Evolutionary conservation across 2,888 invertebrate genomes (phyloP).

Genomic region (Hypomecis punctinalis): DNA sequence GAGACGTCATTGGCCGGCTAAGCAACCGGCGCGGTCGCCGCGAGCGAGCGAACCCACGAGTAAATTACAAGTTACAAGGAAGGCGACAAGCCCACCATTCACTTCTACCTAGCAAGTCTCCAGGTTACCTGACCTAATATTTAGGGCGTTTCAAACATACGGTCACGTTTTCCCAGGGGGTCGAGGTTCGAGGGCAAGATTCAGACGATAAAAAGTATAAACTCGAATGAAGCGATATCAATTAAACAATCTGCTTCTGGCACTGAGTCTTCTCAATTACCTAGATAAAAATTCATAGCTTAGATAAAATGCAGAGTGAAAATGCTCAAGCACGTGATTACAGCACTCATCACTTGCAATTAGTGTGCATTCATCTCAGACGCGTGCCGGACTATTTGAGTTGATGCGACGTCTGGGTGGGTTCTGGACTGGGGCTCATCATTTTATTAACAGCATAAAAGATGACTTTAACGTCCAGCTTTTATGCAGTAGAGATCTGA

Average conservation of each 20-base stretch:
- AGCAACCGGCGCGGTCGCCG: conserved; percentile 48
- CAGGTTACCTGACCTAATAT: conserved; percentile 61
- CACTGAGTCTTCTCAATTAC: conserved; percentile 24
- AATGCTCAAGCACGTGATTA: conserved; percentile 58
- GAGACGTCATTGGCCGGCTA: conserved; percentile 60
- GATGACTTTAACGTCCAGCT: conserved; percentile 1
- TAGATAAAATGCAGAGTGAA: conserved; percentile 56
- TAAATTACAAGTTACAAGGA: conserved; percentile 71
- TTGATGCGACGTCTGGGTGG: conserved; percentile 43
- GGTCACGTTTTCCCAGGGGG: conserved; percentile 63
- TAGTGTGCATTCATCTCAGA: conserved; percentile 72
- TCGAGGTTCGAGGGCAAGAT: conserved; percentile 45
- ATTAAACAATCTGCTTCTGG: conserved; percentile 50
- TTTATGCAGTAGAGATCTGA: not conserved
- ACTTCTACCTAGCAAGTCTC: conserved; percentile 63
- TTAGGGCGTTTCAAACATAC: conserved; percentile 59
- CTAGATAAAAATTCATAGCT: conserved; percentile 3
- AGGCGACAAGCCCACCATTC: conserved; percentile 64
- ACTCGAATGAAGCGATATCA: conserved; percentile 46
- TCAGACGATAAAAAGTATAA: conserved; percentile 6
- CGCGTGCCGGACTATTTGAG: conserved; percentile 69
- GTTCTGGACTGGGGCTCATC: conserved; percentile 48
- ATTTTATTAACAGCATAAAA: conserved; percentile 25
- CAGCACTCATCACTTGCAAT: conserved; percentile 68
- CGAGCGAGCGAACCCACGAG: conserved; percentile 55